A percentile compares a stretch with the other conserved stretches of the same genome.
These are phyloP conservation scores for Lanius collurio DNA, from an alignment of 2,113 vertebrate species.

Conservation along the genomic window DNA sequence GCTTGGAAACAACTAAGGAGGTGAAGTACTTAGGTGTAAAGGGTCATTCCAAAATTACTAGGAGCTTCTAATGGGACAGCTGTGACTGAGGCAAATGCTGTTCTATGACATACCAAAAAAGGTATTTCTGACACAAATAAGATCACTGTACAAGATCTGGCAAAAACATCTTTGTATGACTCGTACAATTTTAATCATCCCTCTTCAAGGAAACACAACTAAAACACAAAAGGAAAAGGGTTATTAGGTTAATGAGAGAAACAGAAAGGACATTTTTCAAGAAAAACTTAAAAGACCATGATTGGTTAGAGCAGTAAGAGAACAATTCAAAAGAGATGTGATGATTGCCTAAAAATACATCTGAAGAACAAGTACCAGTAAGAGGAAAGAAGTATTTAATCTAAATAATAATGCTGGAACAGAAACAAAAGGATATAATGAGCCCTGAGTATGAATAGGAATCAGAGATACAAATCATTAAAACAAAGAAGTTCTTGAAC, in stretches of 20 bases:
- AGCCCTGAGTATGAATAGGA: not conserved
- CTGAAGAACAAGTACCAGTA: not conserved
- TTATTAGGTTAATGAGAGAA: not conserved
- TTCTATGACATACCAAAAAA: not conserved
- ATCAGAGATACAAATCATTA: not conserved
- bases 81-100: not conserved
- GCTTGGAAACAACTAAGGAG: not conserved
- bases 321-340: not conserved
- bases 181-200: not conserved
- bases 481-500: not conserved
- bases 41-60: not conserved
- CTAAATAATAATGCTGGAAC: constrained; percentile 1
- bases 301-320: not conserved
- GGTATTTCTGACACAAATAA: not conserved
- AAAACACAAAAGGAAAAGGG: not conserved
- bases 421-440: not conserved
- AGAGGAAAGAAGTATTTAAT: constrained; percentile 9
- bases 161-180: not conserved
- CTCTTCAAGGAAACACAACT: not conserved
- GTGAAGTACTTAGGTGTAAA: not conserved
- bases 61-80: not conserved
- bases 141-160: not conserved
- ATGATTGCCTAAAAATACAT: not conserved
- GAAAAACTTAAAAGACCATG: not conserved
- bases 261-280: not conserved